These are phyloP conservation scores for Catalaphyllia jardinei DNA, from an alignment of 64 coral and sea anemone species.

Conservation along the genomic window DNA sequence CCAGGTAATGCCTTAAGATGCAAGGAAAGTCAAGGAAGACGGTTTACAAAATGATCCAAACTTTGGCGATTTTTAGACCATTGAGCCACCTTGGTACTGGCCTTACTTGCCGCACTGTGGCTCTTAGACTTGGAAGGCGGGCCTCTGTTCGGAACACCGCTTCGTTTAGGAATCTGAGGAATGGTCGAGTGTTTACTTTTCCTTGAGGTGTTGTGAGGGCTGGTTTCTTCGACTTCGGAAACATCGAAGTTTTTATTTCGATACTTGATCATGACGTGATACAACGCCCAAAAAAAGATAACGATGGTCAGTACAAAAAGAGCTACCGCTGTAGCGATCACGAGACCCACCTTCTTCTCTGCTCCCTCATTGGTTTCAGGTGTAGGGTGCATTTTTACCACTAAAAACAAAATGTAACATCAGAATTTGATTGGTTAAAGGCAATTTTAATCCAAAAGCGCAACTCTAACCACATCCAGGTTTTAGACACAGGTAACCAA, in stretches of 20 bases:
- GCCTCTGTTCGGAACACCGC: not conserved
- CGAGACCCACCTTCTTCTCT: constrained; percentile 2
- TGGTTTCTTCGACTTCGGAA: constrained; percentile 51
- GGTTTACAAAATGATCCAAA: no score
- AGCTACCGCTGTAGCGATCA: constrained; percentile 23
- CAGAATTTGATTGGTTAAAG: not conserved
- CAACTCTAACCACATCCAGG: no score
- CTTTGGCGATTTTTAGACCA: no score
- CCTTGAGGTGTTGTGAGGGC: constrained; percentile 17
- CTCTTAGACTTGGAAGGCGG: not conserved
- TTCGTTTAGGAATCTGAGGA: not conserved
- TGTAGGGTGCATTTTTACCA: not conserved
- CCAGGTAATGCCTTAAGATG: no score
- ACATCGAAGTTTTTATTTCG: constrained; percentile 56
- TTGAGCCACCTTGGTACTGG: no score
- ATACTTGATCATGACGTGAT: not conserved
- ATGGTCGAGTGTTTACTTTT: constrained; percentile 38
- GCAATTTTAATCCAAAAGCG: no score
- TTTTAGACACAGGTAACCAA: no score
- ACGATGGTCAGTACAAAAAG: constrained; percentile 25
- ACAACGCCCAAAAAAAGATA: constrained; percentile 16
- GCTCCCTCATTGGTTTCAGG: not conserved
- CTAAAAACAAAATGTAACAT: not conserved
- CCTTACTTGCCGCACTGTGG: not conserved
- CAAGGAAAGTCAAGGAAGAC: no score